Percentiles rank a stretch among this genome's conserved stretches.
phyloP scores from a whole-genome alignment of 23 tunicate species.

The Diplosoma virens region DNA sequence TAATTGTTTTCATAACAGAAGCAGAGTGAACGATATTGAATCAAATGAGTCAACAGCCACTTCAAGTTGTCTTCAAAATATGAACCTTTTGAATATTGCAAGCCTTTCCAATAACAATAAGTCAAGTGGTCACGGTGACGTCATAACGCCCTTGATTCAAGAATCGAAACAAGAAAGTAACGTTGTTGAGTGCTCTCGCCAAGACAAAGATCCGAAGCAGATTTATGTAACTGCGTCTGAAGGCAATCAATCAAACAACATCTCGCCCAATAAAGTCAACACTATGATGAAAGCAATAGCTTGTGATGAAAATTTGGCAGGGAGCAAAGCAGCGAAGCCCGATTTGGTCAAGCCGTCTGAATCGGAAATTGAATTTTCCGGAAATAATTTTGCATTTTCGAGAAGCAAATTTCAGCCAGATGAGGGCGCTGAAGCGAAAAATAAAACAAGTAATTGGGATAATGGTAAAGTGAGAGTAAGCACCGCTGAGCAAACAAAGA shows the following conservation, averaged over 20 bases:
- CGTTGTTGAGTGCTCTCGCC: background rate
- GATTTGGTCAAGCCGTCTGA: too few species aligned
- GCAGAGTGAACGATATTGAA: too few species aligned
- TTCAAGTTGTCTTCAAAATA: background rate
- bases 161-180: background rate
- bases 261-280: background rate
- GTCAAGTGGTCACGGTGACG: slow-evolving; percentile 19
- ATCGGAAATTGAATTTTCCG: background rate
- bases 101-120: background rate
- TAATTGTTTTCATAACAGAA: too few species aligned
- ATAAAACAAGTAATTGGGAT: background rate
- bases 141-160: background rate
- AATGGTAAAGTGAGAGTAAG: background rate
- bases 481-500: background rate
- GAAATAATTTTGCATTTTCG: background rate
- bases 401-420: background rate
- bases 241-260: background rate
- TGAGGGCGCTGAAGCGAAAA: background rate
- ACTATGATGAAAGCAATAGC: too few species aligned
- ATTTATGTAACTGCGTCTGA: background rate
- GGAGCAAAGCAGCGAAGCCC: background rate
- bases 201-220: background rate
- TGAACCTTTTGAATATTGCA: background rate
- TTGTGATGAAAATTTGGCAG: too few species aligned
- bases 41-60: background rate